phyloP scores from a whole-genome alignment of 2,113 vertebrate species.

The Merops nubicus region DNA sequence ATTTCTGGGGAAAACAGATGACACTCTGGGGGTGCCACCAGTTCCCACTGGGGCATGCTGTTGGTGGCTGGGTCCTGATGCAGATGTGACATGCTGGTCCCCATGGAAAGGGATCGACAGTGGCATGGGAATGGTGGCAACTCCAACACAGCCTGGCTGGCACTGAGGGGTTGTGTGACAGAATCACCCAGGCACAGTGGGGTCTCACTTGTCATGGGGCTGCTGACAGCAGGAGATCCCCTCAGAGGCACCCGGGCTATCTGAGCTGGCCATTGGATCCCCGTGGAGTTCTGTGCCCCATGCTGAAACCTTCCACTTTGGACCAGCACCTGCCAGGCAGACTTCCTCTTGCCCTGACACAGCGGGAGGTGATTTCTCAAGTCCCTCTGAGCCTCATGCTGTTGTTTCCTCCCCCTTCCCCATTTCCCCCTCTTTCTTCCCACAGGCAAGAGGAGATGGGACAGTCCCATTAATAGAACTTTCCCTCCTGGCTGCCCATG shows the following conservation, averaged over 20 bases:
- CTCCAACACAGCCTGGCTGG: background rate
- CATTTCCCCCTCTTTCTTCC: background rate
- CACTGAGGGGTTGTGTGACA: fast-evolving
- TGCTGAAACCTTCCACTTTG: background rate
- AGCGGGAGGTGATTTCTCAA: fast-evolving
- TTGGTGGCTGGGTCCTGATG: no score
- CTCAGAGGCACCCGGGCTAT: background rate
- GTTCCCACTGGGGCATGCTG: background rate
- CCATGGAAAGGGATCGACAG: fast-evolving
- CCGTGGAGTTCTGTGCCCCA: fast-evolving
- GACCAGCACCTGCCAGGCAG: background rate
- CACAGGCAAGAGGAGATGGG: background rate
- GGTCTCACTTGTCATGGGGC: background rate
- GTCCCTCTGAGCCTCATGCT: background rate
- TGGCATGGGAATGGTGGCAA: background rate
- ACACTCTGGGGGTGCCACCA: background rate
- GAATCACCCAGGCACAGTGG: fast-evolving
- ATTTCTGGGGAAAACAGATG: background rate
- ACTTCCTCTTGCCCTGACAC: background rate
- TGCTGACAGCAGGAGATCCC: background rate
- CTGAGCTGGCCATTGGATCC: no score
- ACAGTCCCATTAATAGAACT: background rate
- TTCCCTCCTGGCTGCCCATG: background rate
- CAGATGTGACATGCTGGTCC: background rate
- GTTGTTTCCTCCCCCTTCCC: background rate